Base-by-base conservation (phyloP, 2,797 vertebrate species). In the Falco columbarius region DNA sequence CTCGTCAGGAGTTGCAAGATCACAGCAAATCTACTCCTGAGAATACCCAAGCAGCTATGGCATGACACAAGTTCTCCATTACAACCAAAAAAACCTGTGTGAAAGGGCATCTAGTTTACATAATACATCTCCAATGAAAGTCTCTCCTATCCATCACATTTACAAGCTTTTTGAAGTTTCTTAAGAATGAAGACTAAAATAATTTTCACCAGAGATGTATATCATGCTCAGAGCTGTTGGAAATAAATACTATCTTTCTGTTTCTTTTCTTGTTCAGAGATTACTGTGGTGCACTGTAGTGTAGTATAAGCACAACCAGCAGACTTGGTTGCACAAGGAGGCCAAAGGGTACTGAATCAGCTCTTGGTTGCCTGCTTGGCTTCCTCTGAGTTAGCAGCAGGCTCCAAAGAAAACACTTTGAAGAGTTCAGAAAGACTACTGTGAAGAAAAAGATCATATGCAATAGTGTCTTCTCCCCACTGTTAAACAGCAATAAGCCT, bases 101-200 rank as follows among this genome's bases (percentile, higher is more conserved):
- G 63, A 95, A 24, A 40, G 29, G 9, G 2, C 47, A 23, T 70
- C 22, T 13, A 38, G 17, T n/a, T 72, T 51, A 62, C 19, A 40
- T 34, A 61, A 58, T 23, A 79, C 24, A 36, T 47, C 56, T 77
- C n/a, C 62, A 70, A 20, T 24, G 4, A 56, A 77, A 65, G 8
- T 38, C 58, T 73, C 32, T 75, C 42, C 23, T 68, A 83, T 46
- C n/a, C 14, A 23, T 51, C 62, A 81, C 32, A 14, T 79, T 77
- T 36, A 84, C 16, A 86, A 76, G 17, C 15, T 90, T 89, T 93
- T 75, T 90, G 34, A 95, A 93, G 46, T 81, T 81, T 66, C 83
- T 83, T 68, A 73, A 52, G 51, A 90, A 81, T 8, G 7, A 84
- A 84, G 3, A 34, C 12, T 58, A 81, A 91, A 86, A 66, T 24